phyloP scores from a whole-genome alignment of 2,888 invertebrate genomes.

The Lysandra coridon region DNA sequence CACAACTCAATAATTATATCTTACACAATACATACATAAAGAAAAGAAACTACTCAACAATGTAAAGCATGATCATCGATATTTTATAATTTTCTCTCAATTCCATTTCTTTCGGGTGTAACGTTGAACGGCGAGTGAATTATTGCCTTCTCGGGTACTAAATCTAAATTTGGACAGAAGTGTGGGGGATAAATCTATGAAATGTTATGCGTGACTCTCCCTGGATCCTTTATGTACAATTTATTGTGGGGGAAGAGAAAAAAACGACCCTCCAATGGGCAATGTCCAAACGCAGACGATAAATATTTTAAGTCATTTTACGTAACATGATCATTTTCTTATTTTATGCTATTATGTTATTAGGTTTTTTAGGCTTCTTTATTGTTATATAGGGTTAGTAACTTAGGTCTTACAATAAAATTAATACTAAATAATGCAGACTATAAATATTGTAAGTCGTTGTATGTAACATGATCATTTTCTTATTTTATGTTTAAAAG shows the following conservation, averaged over 20 bases:
- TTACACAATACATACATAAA: not conserved
- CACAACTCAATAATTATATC: not conserved
- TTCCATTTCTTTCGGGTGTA: slow-evolving; percentile 52
- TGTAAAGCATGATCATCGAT: slow-evolving; percentile 31
- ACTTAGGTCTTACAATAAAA: too few relatives aligned
- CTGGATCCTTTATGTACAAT: slow-evolving; percentile 70
- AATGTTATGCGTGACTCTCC: slow-evolving; percentile 77
- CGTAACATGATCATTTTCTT: not conserved
- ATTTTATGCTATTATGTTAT: not conserved
- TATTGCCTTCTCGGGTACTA: slow-evolving; percentile 72
- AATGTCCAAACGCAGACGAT: slow-evolving; percentile 51
- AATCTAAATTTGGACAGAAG: slow-evolving; percentile 79
- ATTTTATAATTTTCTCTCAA: slow-evolving; percentile 43
- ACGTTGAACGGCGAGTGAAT: slow-evolving; percentile 57
- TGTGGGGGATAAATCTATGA: slow-evolving; percentile 76
- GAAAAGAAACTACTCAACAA: not conserved
- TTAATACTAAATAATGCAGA: too few relatives aligned
- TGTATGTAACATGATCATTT: too few relatives aligned
- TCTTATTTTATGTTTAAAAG: too few relatives aligned
- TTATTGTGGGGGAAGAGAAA: slow-evolving; percentile 68
- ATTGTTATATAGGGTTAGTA: not conserved
- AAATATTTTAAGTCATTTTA: slow-evolving; percentile 43
- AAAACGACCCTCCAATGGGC: slow-evolving; percentile 52
- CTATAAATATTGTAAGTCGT: too few relatives aligned
- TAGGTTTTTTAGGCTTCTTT: not conserved